Base-by-base conservation (phyloP, 2,888 invertebrate genomes). In the Sinodicranocentrus sp. region DNA sequence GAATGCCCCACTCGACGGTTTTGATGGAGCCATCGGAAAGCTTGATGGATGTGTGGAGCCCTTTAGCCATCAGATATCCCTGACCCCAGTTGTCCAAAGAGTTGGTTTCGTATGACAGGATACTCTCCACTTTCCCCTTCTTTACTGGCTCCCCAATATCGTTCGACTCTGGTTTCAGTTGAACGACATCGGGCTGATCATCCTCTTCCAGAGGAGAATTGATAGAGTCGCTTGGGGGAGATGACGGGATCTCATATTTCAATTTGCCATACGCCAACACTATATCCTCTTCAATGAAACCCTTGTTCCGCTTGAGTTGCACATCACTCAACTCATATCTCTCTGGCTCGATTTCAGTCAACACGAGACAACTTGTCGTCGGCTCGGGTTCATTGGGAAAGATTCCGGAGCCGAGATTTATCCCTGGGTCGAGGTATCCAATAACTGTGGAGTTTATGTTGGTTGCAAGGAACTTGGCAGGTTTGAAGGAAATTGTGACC, bases 11-110 rank as follows among this genome's bases (percentile, higher is more conserved):
- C 87, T 93, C 92, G 83, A 95, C 93, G 88, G 83, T 77, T 84
- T 85, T 86, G 0, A 57, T 65, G 1, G 92, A 92, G 1, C 93
- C 93, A 88, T 94, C 93, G 2, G 91, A 91, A 89, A 93, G 91
- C 87, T 92, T 92, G 78, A 95, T 93, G 10, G 92, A 92, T 28
- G 94, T 94, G 71, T 93, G 93, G 68, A 95, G 91, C 5, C 94
- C 95, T 80, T 93, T 94, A 59, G 94, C 93, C 90, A 94, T 94
- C 84, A 93, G 95, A 90, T 92, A 94, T 54, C 93, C 94, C 89
- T 94, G 94, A 17, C 96, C 96, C 96, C 96, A 96, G 89, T 94
- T 94, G 84, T 95, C 92, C 19, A 93, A 92, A 89, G 95, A 94
- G 86, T 93, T 93, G 88, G 93, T 95, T 26, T 93, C 92, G 90